phyloP scores from a whole-genome alignment of 2,797 vertebrate genomes.

The Muraenolepis orangiensis region DNA sequence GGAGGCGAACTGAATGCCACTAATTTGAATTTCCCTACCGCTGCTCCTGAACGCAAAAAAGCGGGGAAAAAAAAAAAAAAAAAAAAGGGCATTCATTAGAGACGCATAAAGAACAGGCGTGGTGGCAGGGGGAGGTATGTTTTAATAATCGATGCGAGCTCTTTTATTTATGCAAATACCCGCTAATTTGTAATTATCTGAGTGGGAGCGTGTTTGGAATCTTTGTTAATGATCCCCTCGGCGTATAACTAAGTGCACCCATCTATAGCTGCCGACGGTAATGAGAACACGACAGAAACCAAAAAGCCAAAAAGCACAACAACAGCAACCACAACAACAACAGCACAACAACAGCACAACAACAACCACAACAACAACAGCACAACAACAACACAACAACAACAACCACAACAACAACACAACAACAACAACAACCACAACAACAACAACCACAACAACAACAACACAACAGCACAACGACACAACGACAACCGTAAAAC shows the following conservation, averaged over 20 bases:
- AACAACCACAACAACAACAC: too few relatives aligned
- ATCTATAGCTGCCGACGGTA: constrained; percentile 38
- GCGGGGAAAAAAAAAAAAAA: too few relatives aligned
- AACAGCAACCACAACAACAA: not conserved
- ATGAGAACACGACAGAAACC: constrained; percentile 8
- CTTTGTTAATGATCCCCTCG: constrained; percentile 47
- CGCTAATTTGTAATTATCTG: constrained; percentile 59
- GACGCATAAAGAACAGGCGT: constrained; percentile 53
- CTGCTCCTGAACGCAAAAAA: constrained; percentile 52
- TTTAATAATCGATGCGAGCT: constrained; percentile 56
- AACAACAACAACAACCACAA: too few relatives aligned
- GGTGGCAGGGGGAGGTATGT: constrained; percentile 52
- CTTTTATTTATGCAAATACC: constrained; percentile 67
- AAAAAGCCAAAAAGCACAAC: not conserved
- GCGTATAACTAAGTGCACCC: constrained; percentile 34
- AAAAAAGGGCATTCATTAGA: constrained; percentile 45
- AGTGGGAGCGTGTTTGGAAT: constrained; percentile 52
- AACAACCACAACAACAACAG: not conserved
- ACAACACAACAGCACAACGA: too few relatives aligned
- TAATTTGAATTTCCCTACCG: constrained; percentile 55
- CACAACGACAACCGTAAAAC: too few relatives aligned
- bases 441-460: too few relatives aligned
- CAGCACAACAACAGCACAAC: too few relatives aligned
- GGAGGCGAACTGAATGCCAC: constrained; percentile 52
- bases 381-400: too few relatives aligned